These are phyloP conservation scores for Oxycera nigricornis DNA, from an alignment of 2,888 invertebrate genomes.

Conservation along the genomic window DNA sequence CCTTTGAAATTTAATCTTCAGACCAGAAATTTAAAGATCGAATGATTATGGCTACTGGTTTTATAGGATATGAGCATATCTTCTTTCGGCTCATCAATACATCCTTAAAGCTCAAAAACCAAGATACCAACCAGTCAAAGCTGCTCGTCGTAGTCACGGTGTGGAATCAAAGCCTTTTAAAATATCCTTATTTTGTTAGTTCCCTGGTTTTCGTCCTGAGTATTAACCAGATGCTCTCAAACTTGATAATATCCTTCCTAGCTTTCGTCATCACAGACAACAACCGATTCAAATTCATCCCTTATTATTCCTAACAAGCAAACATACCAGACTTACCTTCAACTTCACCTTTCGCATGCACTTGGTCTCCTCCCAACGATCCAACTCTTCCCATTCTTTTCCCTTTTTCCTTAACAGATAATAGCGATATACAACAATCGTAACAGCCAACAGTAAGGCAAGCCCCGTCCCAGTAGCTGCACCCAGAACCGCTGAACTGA, in stretches of 20 bases:
- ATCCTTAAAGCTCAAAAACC: too few species aligned
- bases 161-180: too few species aligned
- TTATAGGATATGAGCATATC: too few species aligned
- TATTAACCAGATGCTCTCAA: background rate
- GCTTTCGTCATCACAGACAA: background rate
- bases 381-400: conserved; percentile 69
- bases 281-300: conserved; percentile 35
- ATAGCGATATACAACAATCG: conserved; percentile 72
- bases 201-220: background rate
- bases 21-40: too few species aligned
- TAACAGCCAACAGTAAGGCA: conserved; percentile 70
- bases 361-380: conserved; percentile 64
- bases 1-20: too few species aligned
- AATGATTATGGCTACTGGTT: too few species aligned
- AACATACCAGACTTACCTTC: conserved; percentile 54
- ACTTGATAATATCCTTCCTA: too few species aligned
- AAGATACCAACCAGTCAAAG: too few species aligned
- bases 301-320: background rate
- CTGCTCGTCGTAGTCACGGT: too few species aligned
- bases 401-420: conserved; percentile 67
- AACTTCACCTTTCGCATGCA: conserved; percentile 59
- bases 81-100: too few species aligned
- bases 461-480: conserved; percentile 73
- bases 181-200: too few species aligned
- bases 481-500: conserved; percentile 71